Conservation (phyloP, 2,797 vertebrate species). For the Chlorospingus semifuscus region DNA sequence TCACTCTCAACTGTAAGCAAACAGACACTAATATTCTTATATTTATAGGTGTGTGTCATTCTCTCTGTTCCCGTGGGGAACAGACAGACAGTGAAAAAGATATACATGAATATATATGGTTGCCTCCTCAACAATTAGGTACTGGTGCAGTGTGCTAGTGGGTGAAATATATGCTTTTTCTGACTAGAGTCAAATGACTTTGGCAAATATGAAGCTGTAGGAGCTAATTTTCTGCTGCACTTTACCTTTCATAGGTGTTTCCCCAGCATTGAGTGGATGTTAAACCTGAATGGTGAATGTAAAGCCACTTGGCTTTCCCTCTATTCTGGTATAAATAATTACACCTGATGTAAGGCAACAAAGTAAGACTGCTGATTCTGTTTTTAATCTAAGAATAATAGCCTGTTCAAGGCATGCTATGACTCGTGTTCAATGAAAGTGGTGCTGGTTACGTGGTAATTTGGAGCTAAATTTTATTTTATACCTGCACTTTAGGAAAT, state of each 20-base stretch:
- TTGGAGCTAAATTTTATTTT: conserved; percentile 43
- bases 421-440: neutral
- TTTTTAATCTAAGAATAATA: conserved; percentile 17
- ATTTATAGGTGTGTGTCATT: neutral
- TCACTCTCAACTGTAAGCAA: neutral
- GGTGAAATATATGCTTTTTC: neutral
- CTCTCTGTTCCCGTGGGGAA: neutral
- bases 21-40: neutral
- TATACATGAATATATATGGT: neutral
- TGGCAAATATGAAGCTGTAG: neutral
- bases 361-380: neutral
- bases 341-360: neutral
- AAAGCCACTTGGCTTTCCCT: neutral
- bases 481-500: conserved; percentile 18
- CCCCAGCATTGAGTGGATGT: neutral
- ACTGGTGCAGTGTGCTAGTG: neutral
- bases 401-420: neutral
- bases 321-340: neutral
- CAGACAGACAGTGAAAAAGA: neutral
- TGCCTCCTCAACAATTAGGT: neutral
- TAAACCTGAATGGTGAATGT: neutral
- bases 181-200: neutral
- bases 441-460: neutral
- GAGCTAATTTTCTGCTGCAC: neutral
- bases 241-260: neutral